These are phyloP conservation scores for Leucoptera coffeella DNA, from an alignment of 2,888 invertebrate species.

Conservation along the genomic window DNA sequence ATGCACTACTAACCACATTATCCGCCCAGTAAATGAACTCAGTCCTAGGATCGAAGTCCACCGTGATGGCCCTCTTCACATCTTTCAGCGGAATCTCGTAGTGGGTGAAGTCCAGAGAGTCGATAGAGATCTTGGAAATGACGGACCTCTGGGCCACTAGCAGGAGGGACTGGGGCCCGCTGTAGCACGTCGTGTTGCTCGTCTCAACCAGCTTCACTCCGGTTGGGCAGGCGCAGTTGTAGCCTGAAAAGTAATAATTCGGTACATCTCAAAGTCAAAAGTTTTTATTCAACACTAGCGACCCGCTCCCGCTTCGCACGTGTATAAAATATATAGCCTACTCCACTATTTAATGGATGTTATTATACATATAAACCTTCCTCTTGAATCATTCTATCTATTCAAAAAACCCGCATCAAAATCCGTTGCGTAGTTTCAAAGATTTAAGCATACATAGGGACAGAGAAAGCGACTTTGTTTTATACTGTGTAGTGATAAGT, in stretches of 20 bases:
- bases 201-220: conserved; percentile 58
- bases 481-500: too few species aligned
- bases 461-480: too few species aligned
- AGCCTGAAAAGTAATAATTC: conserved; percentile 42
- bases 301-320: too few species aligned
- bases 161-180: conserved; percentile 71
- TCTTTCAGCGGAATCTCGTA: conserved; percentile 63
- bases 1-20: conserved; percentile 55
- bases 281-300: too few species aligned
- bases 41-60: conserved; percentile 83
- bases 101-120: conserved; percentile 80
- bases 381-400: too few species aligned
- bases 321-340: too few species aligned
- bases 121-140: conserved; percentile 78
- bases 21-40: conserved; percentile 88
- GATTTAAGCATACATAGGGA: too few species aligned
- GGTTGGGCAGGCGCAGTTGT: conserved; percentile 79
- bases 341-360: too few species aligned
- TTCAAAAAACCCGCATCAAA: too few species aligned
- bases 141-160: conserved; percentile 76
- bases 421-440: too few species aligned
- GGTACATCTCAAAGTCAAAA: too few species aligned
- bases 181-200: conserved; percentile 58
- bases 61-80: conserved; percentile 77
- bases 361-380: too few species aligned